phyloP scores from a whole-genome alignment of 2,113 vertebrate genomes.

The Formicarius rufipectus region DNA sequence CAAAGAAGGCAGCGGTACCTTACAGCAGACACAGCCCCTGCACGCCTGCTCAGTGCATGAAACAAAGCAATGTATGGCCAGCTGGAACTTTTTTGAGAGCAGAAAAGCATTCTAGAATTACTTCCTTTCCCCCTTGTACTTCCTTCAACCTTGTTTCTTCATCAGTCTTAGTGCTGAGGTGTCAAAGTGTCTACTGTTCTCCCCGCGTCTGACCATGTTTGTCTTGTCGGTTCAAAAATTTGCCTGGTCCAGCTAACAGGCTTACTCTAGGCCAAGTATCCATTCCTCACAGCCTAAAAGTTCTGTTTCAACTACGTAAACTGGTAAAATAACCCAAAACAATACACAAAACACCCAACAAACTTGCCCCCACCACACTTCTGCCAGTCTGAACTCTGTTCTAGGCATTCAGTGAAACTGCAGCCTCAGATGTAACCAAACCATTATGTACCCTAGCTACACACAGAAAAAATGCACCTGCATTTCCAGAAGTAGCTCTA shows the following conservation, averaged over 20 bases:
- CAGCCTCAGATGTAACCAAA: background rate
- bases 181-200: background rate
- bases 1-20: background rate
- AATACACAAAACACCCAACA: background rate
- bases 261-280: background rate
- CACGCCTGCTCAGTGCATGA: rapidly evolving
- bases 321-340: background rate
- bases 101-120: background rate
- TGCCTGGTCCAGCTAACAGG: background rate
- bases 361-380: background rate
- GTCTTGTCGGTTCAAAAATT: background rate
- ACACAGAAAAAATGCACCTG: rapidly evolving
- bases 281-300: background rate
- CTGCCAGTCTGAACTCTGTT: background rate
- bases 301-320: background rate
- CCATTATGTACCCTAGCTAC: rapidly evolving
- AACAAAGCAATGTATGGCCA: background rate
- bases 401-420: background rate
- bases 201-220: rapidly evolving
- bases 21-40: rapidly evolving
- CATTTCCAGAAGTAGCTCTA: background rate
- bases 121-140: background rate
- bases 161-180: background rate
- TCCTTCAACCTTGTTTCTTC: background rate
- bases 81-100: background rate